A percentile compares a stretch with the other conserved stretches of the same genome.
Conservation (phyloP, 2,797 vertebrate species). For the Eulemur mongoz region DNA sequence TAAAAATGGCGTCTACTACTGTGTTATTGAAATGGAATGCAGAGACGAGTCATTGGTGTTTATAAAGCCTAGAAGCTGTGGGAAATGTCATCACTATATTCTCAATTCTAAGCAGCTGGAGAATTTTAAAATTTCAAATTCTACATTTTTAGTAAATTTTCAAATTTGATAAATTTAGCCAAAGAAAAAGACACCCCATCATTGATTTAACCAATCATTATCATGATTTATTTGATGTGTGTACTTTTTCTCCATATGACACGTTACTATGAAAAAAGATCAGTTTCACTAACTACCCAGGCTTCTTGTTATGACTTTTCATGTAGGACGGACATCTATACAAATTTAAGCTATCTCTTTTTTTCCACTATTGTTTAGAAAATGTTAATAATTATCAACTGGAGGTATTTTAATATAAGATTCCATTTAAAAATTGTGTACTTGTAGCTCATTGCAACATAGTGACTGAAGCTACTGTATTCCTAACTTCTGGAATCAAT, state of each 20-base stretch:
- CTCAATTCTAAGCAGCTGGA: background rate
- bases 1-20: background rate
- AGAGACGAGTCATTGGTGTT: background rate
- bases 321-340: background rate
- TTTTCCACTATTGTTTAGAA: background rate
- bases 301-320: constrained; percentile 1
- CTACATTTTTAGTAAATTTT: constrained; percentile 1
- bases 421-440: constrained; percentile 9
- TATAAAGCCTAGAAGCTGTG: background rate
- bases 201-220: background rate
- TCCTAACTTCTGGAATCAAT: background rate
- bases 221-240: background rate
- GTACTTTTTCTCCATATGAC: background rate
- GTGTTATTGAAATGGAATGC: background rate
- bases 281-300: background rate
- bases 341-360: background rate
- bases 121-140: background rate
- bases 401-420: background rate
- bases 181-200: background rate
- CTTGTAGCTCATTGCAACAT: background rate
- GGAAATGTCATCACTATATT: background rate
- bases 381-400: constrained; percentile 7
- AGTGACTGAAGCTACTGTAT: background rate
- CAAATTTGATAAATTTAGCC: background rate
- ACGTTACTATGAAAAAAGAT: background rate